Evolutionary conservation across 2,113 vertebrate genomes (phyloP), one percentile per base, ranked within the genome.

Genomic region (Cisticola juncidis): DNA sequence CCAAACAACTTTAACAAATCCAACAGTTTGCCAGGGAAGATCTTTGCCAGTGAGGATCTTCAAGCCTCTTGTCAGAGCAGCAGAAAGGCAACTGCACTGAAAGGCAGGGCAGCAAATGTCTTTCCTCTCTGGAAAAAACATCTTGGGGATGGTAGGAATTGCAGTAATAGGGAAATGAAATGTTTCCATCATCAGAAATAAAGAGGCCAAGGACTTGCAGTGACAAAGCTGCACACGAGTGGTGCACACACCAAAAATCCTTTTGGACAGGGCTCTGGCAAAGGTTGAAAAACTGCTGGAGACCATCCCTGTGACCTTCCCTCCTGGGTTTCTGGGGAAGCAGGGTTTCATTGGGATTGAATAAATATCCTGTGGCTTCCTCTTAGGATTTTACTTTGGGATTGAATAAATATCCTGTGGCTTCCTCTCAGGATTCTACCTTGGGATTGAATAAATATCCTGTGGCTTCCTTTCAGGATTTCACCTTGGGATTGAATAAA

Each of bases 101-200:
- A 35, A 81, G 74, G 65, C 4, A 62, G 29, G 28, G 31, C 79
- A 88, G 74, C 26, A 71, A 79, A 35, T 51, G 44, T 3, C 26
- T 42, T n/a, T 42, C 44, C 38, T 74, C 56, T 16, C 45, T 33
- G 54, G 31, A 5, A 61, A 54, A 19, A 8, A 9, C 9, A 14
- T 3, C n/a, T 33, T 51, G 36, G 36, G 40, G 31, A 38, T 81
- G 10, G 31, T 0, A 58, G 48, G 48, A 79, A 98, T n/a, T 98
- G 98, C 66, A 99, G 97, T 3, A 98, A 98, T 8, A 25, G 26
- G 45, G 84, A 72, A 99, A 99, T 73, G 2, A 31, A 29, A 20
- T 57, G 50, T 56, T 33, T 65, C 9, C 57, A 3, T 36, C 48
- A 87, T 10, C 47, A 26, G 45, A 92, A 87, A 71, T 28, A 56